These are phyloP conservation scores for Geotrupes spiniger DNA, from an alignment of 2,888 invertebrate species.

Conservation along the genomic window DNA sequence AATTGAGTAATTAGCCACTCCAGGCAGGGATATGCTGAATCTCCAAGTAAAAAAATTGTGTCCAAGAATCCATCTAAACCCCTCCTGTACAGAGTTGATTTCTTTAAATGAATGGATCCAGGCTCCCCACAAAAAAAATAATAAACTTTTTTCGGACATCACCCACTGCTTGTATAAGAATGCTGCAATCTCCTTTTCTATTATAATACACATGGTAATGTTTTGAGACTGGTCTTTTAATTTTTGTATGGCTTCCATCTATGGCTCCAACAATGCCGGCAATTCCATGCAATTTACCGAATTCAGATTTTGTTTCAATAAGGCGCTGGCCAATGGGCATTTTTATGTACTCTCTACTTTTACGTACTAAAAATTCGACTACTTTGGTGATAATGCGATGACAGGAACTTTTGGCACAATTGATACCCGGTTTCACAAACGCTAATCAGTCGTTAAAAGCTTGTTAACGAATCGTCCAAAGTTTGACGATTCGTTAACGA, in stretches of 20 bases:
- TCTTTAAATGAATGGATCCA: constrained; percentile 23
- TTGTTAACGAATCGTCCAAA: too few relatives aligned
- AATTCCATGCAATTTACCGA: neutral
- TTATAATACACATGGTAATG: constrained; percentile 14
- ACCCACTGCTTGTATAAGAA: constrained; percentile 11
- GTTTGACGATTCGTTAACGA: neutral
- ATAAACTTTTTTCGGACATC: constrained; percentile 15
- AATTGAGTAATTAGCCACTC: constrained; percentile 24
- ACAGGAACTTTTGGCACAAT: too few relatives aligned
- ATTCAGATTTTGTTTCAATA: neutral
- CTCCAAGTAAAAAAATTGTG: constrained; percentile 25
- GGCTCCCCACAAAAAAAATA: constrained; percentile 22
- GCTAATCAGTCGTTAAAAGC: too few relatives aligned
- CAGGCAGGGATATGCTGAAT: constrained; percentile 27
- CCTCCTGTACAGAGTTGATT: constrained; percentile 20
- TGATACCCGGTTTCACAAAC: too few relatives aligned
- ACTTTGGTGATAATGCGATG: too few relatives aligned
- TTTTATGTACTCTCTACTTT: too few relatives aligned
- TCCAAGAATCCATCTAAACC: constrained; percentile 15
- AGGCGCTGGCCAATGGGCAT: neutral
- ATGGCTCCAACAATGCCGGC: constrained; percentile 3
- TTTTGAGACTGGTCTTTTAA: constrained; percentile 5
- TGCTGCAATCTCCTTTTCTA: constrained; percentile 12
- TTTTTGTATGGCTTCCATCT: constrained; percentile 17
- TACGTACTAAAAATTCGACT: too few relatives aligned